Base-by-base conservation (phyloP, 2,113 vertebrate genomes). In the Penelope pileata region DNA sequence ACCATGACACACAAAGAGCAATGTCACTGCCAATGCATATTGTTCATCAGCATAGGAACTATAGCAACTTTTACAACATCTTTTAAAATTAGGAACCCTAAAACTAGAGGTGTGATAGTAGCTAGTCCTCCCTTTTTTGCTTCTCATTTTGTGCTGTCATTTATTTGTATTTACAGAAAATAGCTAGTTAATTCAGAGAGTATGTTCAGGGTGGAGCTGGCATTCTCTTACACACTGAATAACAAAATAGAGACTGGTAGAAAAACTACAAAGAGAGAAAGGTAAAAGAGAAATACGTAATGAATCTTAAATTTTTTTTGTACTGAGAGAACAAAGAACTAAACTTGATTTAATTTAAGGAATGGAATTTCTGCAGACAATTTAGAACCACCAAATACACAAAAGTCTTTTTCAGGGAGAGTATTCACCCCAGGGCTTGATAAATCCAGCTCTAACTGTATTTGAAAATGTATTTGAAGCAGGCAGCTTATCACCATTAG, bases 231-330 rank as follows among this genome's bases (percentile, higher is more conserved):
- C 43, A n/a, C 5, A 16, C 56, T n/a, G 58, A 94, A 75, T 67
- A 84, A 51, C 48, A 89, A 34, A 67, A 56, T 6, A 73, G 36
- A 66, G 58, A 70, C 0, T 2, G 30, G 56, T 67, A 11, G 12
- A 60, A 74, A 83, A 86, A 83, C 80, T 91, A 94, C 85, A 95
- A 93, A 96, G 81, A 63, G 16, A 94, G 56, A 59, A 91, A 95
- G 89, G 56, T 3, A 40, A 84, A 91, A 78, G 63, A 96, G 92
- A 94, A 95, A 95, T 83, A 85, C 80, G 92, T 91, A 92, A 86
- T 53, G 84, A 91, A 88, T 93, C 90, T 93, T 84, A 77, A 95
- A 70, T 92, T 81, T 74, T 68, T 26, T 82, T 24, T 80, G 58
- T 63, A 48, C 73, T 51, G 80, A 80, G 88, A 94, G 74, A 80